Evolutionary conservation across 1,140 invertebrate genomes (phyloP).

Genomic region (Monochamus saltuarius): DNA sequence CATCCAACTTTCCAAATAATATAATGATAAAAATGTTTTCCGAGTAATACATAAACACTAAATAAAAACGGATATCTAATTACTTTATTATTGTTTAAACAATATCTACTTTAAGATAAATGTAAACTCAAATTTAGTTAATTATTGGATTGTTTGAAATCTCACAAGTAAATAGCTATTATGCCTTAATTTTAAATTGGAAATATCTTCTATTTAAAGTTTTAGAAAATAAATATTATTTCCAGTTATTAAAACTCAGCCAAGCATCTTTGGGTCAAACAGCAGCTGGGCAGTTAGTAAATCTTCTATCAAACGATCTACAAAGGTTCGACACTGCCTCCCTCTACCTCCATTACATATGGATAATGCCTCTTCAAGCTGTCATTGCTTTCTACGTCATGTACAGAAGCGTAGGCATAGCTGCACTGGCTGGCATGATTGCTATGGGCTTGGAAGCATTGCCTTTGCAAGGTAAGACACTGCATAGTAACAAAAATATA

Average conservation of each 20-base stretch:
- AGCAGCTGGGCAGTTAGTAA: constrained; percentile 79
- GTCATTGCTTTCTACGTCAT: constrained; percentile 72
- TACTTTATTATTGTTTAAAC: no score
- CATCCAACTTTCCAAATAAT: no score
- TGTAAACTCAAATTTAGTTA: no score
- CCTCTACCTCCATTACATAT: constrained; percentile 55
- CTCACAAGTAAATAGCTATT: no score
- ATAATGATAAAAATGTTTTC: no score
- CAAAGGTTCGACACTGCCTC: constrained; percentile 60
- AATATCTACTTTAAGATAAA: no score
- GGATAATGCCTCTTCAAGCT: constrained; percentile 41
- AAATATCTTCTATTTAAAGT: no score
- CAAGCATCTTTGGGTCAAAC: constrained; percentile 45
- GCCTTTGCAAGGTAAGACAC: constrained; percentile 60
- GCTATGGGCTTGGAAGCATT: constrained; percentile 65
- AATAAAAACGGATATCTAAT: no score
- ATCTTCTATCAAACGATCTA: constrained; percentile 80
- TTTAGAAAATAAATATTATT: constrained; percentile 16
- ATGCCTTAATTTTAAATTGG: no score
- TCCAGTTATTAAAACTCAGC: constrained; percentile 40
- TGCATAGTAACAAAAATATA: no score
- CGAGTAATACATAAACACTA: no score
- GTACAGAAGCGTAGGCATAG: constrained; percentile 61
- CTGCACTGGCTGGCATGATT: constrained; percentile 61
- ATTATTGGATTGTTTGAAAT: no score